Conservation (phyloP, 2,113 vertebrate species). For the Eolophus roseicapilla region DNA sequence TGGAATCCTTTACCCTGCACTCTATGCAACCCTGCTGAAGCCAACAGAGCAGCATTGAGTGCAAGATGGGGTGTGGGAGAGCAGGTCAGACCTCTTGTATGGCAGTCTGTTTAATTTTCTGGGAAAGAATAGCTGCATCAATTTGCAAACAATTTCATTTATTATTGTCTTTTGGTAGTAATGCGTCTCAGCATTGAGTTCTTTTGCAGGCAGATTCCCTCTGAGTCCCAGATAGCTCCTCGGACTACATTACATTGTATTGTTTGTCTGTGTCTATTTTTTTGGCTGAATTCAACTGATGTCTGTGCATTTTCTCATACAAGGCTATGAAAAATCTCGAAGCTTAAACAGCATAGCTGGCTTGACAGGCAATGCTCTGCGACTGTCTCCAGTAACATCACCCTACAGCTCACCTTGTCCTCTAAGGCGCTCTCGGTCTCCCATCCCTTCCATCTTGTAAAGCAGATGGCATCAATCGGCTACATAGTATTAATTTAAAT, state of each 20-base stretch:
- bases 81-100: neutral
- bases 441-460: slow-evolving; percentile 95
- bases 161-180: neutral
- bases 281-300: slow-evolving; percentile 84
- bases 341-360: slow-evolving; percentile 97
- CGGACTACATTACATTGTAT: slow-evolving; percentile 76
- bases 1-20: neutral
- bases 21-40: neutral
- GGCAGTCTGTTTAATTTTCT: slow-evolving; percentile 22
- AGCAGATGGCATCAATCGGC: slow-evolving; percentile 68
- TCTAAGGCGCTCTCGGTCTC: slow-evolving; percentile 89
- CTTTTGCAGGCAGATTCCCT: slow-evolving; percentile 52
- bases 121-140: neutral
- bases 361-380: slow-evolving; percentile 89
- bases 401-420: slow-evolving; percentile 94
- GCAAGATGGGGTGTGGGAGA: neutral
- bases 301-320: slow-evolving; percentile 86
- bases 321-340: slow-evolving; percentile 96
- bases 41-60: neutral
- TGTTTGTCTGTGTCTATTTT: slow-evolving; percentile 85
- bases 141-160: slow-evolving; percentile 18
- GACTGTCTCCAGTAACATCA: slow-evolving; percentile 92
- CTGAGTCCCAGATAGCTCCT: slow-evolving; percentile 52
- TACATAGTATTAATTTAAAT: slow-evolving; percentile 68
- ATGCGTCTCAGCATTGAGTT: slow-evolving; percentile 58